phyloP scores from a whole-genome alignment of 1,140 invertebrate species.

The Coptotermes formosanus region DNA sequence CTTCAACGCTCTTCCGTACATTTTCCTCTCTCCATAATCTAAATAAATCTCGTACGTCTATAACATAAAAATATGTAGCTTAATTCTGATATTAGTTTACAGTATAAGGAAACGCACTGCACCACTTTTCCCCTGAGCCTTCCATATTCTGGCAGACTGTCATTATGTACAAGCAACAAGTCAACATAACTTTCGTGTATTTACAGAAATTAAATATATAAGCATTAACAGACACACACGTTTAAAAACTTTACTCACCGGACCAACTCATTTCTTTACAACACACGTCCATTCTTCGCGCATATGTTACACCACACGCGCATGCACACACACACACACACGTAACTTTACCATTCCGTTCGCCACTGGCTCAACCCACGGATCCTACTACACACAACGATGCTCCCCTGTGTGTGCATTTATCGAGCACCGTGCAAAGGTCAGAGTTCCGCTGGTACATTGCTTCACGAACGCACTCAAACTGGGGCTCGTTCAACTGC shows the following conservation, averaged over 20 bases:
- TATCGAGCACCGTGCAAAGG: not conserved
- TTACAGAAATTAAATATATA: too few relatives aligned
- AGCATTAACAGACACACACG: too few relatives aligned
- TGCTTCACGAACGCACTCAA: not conserved
- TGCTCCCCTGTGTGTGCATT: not conserved
- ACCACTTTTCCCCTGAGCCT: too few relatives aligned
- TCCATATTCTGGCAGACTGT: too few relatives aligned
- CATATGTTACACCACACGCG: too few relatives aligned
- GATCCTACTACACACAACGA: not conserved
- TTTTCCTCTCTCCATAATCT: slow-evolving; percentile 91
- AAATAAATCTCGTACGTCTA: slow-evolving; percentile 80
- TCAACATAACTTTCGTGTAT: too few relatives aligned
- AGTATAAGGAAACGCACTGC: too few relatives aligned
- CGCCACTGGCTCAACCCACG: too few relatives aligned
- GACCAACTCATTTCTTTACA: not conserved
- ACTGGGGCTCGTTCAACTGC: not conserved
- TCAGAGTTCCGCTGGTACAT: not conserved
- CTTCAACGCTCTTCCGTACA: slow-evolving; percentile 81
- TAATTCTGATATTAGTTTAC: too few relatives aligned
- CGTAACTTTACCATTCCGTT: too few relatives aligned
- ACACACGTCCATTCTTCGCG: not conserved
- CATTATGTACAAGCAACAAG: too few relatives aligned
- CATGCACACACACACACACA: too few relatives aligned
- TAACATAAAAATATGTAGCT: slow-evolving; percentile 34
- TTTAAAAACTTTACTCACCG: not conserved